These are phyloP conservation scores for Yponomeuta sedellus DNA, from an alignment of 2,888 invertebrate genomes.

Conservation along the genomic window DNA sequence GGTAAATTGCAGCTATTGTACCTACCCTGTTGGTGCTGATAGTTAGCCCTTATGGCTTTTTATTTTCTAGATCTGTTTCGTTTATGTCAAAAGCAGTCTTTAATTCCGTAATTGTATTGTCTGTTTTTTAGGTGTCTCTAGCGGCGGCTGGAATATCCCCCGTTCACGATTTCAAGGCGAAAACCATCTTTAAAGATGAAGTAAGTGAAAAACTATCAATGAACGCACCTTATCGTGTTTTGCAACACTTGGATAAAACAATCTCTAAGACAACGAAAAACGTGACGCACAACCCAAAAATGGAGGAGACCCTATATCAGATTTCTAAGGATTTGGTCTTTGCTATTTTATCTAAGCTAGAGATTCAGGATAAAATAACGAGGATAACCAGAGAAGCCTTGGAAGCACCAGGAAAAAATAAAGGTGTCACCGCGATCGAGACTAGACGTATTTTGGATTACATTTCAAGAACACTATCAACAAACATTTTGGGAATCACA, in stretches of 20 bases:
- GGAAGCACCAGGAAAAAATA: conserved; percentile 62
- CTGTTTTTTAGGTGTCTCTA: conserved; percentile 7
- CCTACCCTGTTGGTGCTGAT: too few species aligned
- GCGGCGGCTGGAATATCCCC: conserved; percentile 56
- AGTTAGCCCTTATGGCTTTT: too few species aligned
- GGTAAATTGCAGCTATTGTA: too few species aligned
- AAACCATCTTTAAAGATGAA: conserved; percentile 32
- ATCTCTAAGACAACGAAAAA: conserved; percentile 56
- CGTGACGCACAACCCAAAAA: conserved; percentile 60
- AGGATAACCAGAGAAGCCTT: conserved; percentile 64
- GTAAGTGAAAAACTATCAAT: conserved; percentile 37
- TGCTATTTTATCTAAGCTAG: conserved; percentile 61
- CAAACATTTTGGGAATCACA: conserved; percentile 60
- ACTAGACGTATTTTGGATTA: conserved; percentile 66
- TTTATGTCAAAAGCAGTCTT: background rate
- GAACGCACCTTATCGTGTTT: conserved; percentile 51
- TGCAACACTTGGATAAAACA: conserved; percentile 56
- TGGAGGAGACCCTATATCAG: conserved; percentile 61
- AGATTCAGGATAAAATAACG: conserved; percentile 68
- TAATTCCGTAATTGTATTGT: background rate
- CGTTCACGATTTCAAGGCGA: conserved; percentile 55
- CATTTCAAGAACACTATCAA: conserved; percentile 62
- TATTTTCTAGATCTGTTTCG: too few species aligned
- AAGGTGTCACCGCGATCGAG: conserved; percentile 67
- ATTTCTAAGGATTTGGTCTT: conserved; percentile 64